phyloP scores from a whole-genome alignment of 2,888 invertebrate species.

The Agrypnus murinus region DNA sequence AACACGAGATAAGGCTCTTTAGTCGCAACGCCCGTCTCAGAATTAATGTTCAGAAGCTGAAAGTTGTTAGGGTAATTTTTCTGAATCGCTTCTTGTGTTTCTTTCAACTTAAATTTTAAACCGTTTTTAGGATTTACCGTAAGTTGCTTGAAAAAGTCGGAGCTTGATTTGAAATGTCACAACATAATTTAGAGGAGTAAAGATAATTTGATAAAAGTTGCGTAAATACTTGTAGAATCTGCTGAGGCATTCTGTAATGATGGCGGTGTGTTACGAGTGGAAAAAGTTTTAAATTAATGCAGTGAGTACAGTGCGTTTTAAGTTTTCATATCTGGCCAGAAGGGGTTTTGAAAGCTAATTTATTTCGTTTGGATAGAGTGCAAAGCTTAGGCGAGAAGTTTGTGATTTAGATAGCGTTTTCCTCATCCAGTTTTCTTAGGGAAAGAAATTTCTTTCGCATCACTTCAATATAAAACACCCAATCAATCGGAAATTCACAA shows the following conservation, averaged over 20 bases:
- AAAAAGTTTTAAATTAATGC: slow-evolving; percentile 39
- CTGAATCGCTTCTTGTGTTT: slow-evolving; percentile 18
- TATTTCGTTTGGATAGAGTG: slow-evolving; percentile 47
- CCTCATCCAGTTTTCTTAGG: slow-evolving; percentile 29
- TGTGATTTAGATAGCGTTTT: slow-evolving; percentile 43
- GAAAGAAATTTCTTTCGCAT: slow-evolving; percentile 43
- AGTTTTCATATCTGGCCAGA: slow-evolving; percentile 37
- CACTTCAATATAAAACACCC: slow-evolving; percentile 52
- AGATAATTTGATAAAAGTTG: slow-evolving; percentile 18
- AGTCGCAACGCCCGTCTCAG: neutral
- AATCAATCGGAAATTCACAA: slow-evolving; percentile 61
- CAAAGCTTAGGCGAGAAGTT: slow-evolving; percentile 35
- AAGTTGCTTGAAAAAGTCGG: slow-evolving; percentile 3
- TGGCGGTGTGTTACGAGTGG: slow-evolving; percentile 14
- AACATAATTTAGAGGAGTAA: slow-evolving; percentile 19
- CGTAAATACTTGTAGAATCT: slow-evolving; percentile 20
- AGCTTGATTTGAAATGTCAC: slow-evolving; percentile 20
- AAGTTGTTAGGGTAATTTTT: slow-evolving; percentile 18
- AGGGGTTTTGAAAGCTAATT: slow-evolving; percentile 43
- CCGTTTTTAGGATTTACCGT: neutral
- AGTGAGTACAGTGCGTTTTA: slow-evolving; percentile 23
- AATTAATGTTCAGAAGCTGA: slow-evolving; percentile 20
- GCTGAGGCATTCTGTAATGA: neutral
- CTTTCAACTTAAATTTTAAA: slow-evolving; percentile 4
- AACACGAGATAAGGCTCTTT: slow-evolving; percentile 6